Base-by-base conservation (phyloP, 2,888 invertebrate genomes). In the Cantharis nigra region DNA sequence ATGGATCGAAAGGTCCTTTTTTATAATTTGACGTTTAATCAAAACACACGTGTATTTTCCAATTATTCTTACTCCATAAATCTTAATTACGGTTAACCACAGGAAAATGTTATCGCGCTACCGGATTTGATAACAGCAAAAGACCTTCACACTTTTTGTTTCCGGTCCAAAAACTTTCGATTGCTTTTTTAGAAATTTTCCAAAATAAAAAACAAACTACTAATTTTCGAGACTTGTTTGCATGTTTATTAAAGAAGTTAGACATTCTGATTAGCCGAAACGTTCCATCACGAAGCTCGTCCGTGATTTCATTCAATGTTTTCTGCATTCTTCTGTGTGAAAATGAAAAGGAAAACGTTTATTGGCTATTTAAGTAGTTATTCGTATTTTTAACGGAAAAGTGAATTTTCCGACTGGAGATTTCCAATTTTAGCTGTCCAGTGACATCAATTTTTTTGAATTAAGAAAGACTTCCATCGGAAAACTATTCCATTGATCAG, bases 11-110 rank as follows among this genome's bases (percentile, higher is more conserved):
- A 71, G 69, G 69, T 73, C 67, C 69, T 62, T 75, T 79, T 62
- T 79, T 72, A 77, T 74, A 70, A 72, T 67, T 71, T 74, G 70
- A 74, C 71, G 77, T 75, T 74, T 70, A 72, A 75, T 75, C 75
- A 72, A 33, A 63, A 28, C 70, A 69, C 74, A 74, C 74, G 74
- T 74, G 74, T 69, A 70, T 30, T 16, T 67, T 49, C 49, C 14
- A 72, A 18, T 30, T 30, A 16, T 18, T 72, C 26, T 11, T 72
- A 71, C 64, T 9, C 16, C n/a, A 23, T 14, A 13, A 20, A 20
- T 71, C n/a, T 71, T 71, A 23, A 18, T 71, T 71, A 71, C 28
- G 23, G 23, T n/a, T 73, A 73, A 73, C 73, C 67, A 73, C 73
- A 30, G 73, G 73, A 73, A 69, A 69, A 14, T 26, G 49, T 73